Base-by-base conservation (phyloP, 2,113 vertebrate genomes). In the Chloroceryle aenea region DNA sequence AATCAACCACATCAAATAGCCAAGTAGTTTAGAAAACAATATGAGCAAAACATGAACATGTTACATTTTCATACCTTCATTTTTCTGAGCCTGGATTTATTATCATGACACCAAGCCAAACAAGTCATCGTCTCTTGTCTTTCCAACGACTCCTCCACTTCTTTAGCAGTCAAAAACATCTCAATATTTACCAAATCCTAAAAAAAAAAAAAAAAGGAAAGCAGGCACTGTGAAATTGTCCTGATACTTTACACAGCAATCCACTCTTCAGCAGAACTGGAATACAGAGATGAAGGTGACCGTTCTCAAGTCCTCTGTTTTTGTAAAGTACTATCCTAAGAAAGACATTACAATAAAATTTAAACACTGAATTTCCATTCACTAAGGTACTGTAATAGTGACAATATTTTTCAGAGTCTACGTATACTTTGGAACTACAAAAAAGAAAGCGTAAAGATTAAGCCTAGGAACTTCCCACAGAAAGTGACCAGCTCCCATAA, bases 141-240 rank as follows among this genome's bases (percentile, higher is more conserved):
- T 98, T 99, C 99, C 97, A 99, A 98, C 67, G 99, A 99, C 94
- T 99, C 99, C 80, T 99, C 99, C 64, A 99, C 99, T 97, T 99
- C 99, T 93, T 99, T 99, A 83, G 99, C 99, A 68, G 99, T 99
- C 93, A 99, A 98, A 97, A 99, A 99, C 99, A 99, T 99, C 97
- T 99, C 99, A 79, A 99, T 99, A 97, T 99, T 99, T 96, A 99
- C 99, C 93, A 99, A 97, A 91, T 99, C 99, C 99, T 99, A n/a
- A n/a, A n/a, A n/a, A n/a, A n/a, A n/a, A n/a, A n/a, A n/a, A 22
- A 87, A 82, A 58, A 71, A 72, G 63, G 32, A 87, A 69, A 75
- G 43, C n/a, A 90, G 14, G 38, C 78, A 25, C 40, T 12, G 17
- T 29, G 58, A 63, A 71, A 58, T 9, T 38, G 8, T 38, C 56